phyloP scores from a whole-genome alignment of 2,113 vertebrate species.

The Channa argus region DNA sequence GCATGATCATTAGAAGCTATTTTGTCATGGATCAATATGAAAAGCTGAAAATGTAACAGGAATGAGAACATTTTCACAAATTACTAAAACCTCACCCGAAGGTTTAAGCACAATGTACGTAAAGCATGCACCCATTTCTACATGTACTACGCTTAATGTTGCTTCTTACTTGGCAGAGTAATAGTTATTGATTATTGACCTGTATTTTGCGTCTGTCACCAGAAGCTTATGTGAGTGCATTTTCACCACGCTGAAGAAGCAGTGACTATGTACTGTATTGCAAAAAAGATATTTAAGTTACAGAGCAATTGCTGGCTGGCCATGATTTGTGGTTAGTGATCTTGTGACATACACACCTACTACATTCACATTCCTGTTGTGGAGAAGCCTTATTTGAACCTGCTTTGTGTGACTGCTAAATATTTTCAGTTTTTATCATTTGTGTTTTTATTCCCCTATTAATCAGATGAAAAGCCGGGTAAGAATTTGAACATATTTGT shows the following conservation, averaged over 20 bases:
- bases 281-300: slow-evolving; percentile 18
- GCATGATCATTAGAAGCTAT: background rate
- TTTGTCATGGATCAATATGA: background rate
- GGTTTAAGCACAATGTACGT: background rate
- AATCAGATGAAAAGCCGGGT: slow-evolving; percentile 13
- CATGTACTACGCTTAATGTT: slow-evolving; percentile 28
- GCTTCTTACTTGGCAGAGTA: slow-evolving; percentile 51
- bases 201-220: slow-evolving; percentile 53
- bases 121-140: slow-evolving; percentile 11
- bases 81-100: background rate
- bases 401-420: background rate
- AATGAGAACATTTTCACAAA: background rate
- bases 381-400: background rate
- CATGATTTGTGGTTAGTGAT: background rate
- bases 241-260: slow-evolving; percentile 21
- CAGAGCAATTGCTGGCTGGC: background rate
- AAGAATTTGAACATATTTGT: no score
- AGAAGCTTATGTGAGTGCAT: slow-evolving; percentile 39
- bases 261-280: slow-evolving; percentile 22
- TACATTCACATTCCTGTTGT: background rate
- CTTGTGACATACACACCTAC: no score
- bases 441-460: background rate
- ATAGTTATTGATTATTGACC: slow-evolving; percentile 74
- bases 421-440: background rate
- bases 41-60: background rate